Evolutionary conservation across 2,113 vertebrate genomes (phyloP).

Genomic region (Pseudonaja textilis): DNA sequence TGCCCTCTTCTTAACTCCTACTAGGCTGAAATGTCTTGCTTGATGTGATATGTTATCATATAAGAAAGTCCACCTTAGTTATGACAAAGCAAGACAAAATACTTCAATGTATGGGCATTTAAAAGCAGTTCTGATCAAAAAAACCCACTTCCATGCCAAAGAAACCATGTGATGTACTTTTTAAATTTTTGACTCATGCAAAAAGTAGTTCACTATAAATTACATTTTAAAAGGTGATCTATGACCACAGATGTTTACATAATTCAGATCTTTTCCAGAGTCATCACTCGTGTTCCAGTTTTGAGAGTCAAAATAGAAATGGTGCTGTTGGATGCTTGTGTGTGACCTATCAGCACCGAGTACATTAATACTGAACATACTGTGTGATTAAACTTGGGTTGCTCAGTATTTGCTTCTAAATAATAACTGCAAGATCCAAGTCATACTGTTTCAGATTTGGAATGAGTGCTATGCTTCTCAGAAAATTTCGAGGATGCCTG

Average conservation of each 20-base stretch:
- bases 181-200: background rate
- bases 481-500: background rate
- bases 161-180: background rate
- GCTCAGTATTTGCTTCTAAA: background rate
- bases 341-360: background rate
- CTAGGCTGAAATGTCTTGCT: background rate
- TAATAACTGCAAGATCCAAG: background rate
- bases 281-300: background rate
- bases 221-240: background rate
- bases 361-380: background rate
- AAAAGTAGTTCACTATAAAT: background rate
- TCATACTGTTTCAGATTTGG: background rate
- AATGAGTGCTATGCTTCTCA: conserved; percentile 3
- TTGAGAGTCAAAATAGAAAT: background rate
- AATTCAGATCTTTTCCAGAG: background rate
- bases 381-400: background rate
- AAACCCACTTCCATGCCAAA: background rate
- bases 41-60: background rate
- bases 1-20: background rate
- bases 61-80: background rate
- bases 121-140: conserved; percentile 3
- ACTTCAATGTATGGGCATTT: background rate
- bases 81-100: no score
- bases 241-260: background rate
- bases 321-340: background rate